Percentiles rank a stretch among this genome's conserved stretches.
Evolutionary conservation across 2,113 vertebrate genomes (phyloP).

Genomic region (Corvus cornix): DNA sequence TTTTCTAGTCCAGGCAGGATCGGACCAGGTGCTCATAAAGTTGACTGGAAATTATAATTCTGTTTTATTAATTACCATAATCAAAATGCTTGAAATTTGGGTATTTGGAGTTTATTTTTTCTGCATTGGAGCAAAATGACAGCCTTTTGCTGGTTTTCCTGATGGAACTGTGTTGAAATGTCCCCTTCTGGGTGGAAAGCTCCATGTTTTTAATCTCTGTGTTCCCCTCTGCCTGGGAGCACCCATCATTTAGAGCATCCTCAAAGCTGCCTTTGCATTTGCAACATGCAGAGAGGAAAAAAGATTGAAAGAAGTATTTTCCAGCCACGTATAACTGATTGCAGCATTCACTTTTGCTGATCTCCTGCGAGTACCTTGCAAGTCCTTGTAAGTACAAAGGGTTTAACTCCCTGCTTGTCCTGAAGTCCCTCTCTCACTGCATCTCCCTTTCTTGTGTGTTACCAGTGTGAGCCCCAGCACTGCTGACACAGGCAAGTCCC

Average conservation of each 20-base stretch:
- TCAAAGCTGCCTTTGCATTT: background rate
- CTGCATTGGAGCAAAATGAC: background rate
- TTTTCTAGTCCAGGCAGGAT: background rate
- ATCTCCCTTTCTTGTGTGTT: fast-evolving
- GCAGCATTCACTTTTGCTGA: background rate
- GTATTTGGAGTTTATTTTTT: background rate
- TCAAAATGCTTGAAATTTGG: background rate
- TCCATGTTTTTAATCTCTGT: background rate
- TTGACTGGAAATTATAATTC: background rate
- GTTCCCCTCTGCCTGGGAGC: background rate
- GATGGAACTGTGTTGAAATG: background rate
- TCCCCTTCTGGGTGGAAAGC: background rate
- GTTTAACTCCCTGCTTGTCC: background rate
- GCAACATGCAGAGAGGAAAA: background rate
- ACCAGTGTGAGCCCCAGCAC: fast-evolving
- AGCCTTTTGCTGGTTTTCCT: background rate
- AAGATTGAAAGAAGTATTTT: background rate
- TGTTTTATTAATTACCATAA: background rate
- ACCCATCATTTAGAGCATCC: background rate
- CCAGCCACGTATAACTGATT: background rate
- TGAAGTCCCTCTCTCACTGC: background rate
- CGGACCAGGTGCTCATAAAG: background rate
- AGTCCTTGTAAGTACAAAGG: background rate
- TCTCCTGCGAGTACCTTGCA: background rate
- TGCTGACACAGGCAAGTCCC: background rate